Evolutionary conservation across 1,140 invertebrate genomes (phyloP), one percentile per base, ranked within the genome.

Genomic region (Hylaeus volcanicus): DNA sequence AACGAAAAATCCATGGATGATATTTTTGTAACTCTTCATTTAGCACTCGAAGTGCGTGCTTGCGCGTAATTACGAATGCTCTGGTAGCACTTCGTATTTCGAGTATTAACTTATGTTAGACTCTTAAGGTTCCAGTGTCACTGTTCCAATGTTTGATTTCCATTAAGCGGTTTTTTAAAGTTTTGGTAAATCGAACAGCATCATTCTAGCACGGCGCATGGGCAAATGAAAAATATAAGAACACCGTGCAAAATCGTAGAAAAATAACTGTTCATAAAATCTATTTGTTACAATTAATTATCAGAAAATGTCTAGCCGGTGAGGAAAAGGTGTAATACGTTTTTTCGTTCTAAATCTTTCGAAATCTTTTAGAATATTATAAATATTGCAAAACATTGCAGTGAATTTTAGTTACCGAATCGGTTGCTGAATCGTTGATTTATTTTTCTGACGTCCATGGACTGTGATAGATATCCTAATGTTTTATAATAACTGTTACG

Each of bases 81-180:
- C 79, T 80, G 79, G 79, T 53, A 80, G 73, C 80, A 53, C 60
- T 79, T 58, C 43, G 48, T 75, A 41, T 37, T 51, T 65, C 15
- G 41, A 64, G 56, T 73, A n/a, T 73, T 75, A 81, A 56, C 26
- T 82, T 61, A 79, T 75, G 12, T 1, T 80, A 80, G 48, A 61
- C 63, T 53, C 14, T 58, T 69, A 77, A 74, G 37, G 45, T 61
- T 43, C 53, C 60, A 37, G 64, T 45, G 15, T 65, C 73, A 63
- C 41, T 14, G 60, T 74, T 15, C 53, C 37, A 45, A 68, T 26
- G 26, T 45, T 45, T 37, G 53, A 66, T 53, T 58, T 75, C 39
- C 41, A 48, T 48, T 51, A 58, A 68, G 48, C 55, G 37, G n/a
- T 76, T 37, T 60, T 60, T 15, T 60, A 5, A 15, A 37, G 5